Evolutionary conservation across 1,140 invertebrate species (phyloP).

Genomic region (Macrobrachium nipponense): DNA sequence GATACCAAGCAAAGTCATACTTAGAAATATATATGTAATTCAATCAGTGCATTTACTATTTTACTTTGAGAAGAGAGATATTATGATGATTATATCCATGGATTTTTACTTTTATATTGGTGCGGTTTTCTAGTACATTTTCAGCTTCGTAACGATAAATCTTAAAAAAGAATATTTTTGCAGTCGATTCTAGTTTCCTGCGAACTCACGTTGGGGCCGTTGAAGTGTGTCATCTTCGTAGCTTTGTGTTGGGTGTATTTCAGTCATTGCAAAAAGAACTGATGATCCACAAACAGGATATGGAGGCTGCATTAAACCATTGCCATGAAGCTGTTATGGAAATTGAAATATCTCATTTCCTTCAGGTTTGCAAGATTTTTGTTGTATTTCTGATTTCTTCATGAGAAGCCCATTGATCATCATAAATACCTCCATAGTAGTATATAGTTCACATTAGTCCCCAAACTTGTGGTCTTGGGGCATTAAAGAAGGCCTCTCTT

Average conservation of each 20-base stretch:
- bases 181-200: slow-evolving; percentile 30
- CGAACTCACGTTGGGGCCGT: slow-evolving; percentile 42
- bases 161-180: not conserved
- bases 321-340: slow-evolving; percentile 79
- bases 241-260: slow-evolving; percentile 78
- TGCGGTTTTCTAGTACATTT: slow-evolving; percentile 1
- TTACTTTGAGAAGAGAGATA: not conserved
- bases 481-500: too few species aligned
- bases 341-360: slow-evolving; percentile 80
- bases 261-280: slow-evolving; percentile 75
- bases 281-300: slow-evolving; percentile 75
- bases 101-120: not conserved
- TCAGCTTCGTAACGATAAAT: too few species aligned
- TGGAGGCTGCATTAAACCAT: slow-evolving; percentile 80
- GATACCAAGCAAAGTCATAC: too few species aligned
- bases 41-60: not conserved
- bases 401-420: not conserved
- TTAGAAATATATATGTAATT: too few species aligned
- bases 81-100: too few species aligned
- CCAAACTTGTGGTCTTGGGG: too few species aligned
- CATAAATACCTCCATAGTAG: not conserved
- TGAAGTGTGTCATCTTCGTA: slow-evolving; percentile 67
- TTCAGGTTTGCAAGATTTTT: slow-evolving; percentile 68
- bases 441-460: not conserved
- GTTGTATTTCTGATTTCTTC: slow-evolving; percentile 11